Evolutionary conservation across 2,888 invertebrate genomes (phyloP).

Genomic region (Eupelmus urozonus): DNA sequence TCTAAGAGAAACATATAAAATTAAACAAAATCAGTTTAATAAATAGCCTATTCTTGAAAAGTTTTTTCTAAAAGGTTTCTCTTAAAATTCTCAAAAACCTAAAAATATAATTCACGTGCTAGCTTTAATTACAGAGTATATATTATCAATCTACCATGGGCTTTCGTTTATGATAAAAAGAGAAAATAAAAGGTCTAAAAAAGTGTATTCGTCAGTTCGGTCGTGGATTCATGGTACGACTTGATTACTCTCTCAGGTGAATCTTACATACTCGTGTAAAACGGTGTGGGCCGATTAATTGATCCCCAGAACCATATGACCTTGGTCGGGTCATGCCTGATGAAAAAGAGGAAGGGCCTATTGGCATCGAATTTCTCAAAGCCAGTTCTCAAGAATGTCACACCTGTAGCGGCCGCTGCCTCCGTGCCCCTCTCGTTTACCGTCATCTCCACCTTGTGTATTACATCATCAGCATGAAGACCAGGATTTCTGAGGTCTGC

Average conservation of each 20-base stretch:
- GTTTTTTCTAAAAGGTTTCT: too few species aligned
- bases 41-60: background rate
- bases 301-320: conserved; percentile 86
- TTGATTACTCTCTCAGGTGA: too few species aligned
- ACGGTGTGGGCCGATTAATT: conserved; percentile 80
- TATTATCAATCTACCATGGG: background rate
- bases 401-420: conserved; percentile 84
- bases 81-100: conserved; percentile 1
- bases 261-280: conserved; percentile 18
- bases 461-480: conserved; percentile 81
- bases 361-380: conserved; percentile 79
- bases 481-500: conserved; percentile 79
- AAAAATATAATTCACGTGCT: background rate
- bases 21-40: background rate
- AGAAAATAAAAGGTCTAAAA: background rate
- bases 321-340: conserved; percentile 83
- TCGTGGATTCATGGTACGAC: background rate
- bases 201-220: too few species aligned
- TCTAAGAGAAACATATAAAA: background rate
- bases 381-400: conserved; percentile 79
- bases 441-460: conserved; percentile 84
- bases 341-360: conserved; percentile 87
- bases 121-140: background rate
- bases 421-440: conserved; percentile 85
- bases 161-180: background rate